A percentile compares a stretch with the other conserved stretches of the same genome.
Conservation (phyloP, 2,113 vertebrate genomes). For the Dasypus novemcinctus region DNA sequence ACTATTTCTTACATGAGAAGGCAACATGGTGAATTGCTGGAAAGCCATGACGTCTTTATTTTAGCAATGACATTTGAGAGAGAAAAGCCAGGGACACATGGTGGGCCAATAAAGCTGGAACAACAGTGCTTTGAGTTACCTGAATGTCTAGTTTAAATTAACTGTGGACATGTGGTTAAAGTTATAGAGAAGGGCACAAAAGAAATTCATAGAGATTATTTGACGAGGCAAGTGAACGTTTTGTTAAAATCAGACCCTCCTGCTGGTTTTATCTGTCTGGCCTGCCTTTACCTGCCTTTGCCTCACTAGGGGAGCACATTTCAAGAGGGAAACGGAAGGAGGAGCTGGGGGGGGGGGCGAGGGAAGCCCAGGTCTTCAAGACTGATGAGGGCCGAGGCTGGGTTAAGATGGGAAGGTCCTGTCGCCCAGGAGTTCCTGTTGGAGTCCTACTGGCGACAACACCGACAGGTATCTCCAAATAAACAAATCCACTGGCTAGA, state of each 20-base stretch:
- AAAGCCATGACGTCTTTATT: not conserved
- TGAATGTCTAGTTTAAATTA: constrained; percentile 7
- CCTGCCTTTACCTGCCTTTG: not conserved
- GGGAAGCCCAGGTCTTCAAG: not conserved
- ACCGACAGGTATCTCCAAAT: not conserved
- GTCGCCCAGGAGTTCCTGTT: not conserved
- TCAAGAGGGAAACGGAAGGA: constrained; percentile 31
- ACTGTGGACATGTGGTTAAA: not conserved
- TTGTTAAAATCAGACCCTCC: not conserved
- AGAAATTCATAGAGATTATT: constrained; percentile 11
- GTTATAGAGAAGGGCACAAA: not conserved
- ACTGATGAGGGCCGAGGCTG: not conserved
- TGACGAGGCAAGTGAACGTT: constrained; percentile 8
- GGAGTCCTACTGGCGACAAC: not conserved
- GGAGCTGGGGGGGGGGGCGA: not conserved
- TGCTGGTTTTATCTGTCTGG: not conserved
- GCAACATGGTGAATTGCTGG: not conserved
- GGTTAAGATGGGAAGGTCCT: not conserved
- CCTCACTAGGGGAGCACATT: not conserved
- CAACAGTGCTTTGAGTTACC: not conserved
- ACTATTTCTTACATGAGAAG: constrained; percentile 35
- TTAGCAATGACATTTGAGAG: constrained; percentile 18
- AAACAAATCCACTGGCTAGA: not conserved
- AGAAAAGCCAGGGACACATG: not conserved
- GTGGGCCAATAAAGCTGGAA: not conserved